phyloP scores from a whole-genome alignment of 2,888 invertebrate genomes.

The Allophyes oxyacanthae region DNA sequence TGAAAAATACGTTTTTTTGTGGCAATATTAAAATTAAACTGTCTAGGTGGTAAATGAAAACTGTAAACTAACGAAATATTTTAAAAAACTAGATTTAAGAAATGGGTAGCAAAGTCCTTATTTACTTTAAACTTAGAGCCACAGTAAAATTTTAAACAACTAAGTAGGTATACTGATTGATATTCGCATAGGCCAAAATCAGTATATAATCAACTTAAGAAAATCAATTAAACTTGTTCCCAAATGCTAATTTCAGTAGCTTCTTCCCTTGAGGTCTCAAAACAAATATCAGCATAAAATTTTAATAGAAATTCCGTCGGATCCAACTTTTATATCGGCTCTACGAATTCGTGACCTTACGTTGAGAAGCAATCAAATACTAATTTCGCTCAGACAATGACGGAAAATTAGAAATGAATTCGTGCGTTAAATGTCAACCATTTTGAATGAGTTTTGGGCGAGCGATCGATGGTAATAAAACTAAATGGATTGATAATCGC shows the following conservation, averaged over 20 bases:
- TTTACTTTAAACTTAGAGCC: too few species aligned
- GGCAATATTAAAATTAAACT: constrained; percentile 48
- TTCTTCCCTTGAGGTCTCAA: constrained; percentile 1
- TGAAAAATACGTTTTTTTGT: constrained; percentile 33
- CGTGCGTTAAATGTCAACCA: constrained; percentile 76
- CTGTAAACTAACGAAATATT: background rate
- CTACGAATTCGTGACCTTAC: constrained; percentile 35
- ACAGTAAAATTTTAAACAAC: too few species aligned
- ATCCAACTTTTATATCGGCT: constrained; percentile 47
- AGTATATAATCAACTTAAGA: background rate
- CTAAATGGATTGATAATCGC: constrained; percentile 66
- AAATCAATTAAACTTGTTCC: background rate
- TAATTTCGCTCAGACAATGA: constrained; percentile 80
- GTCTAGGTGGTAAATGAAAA: background rate
- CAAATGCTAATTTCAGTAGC: background rate
- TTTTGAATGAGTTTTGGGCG: constrained; percentile 59
- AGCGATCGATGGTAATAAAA: constrained; percentile 64
- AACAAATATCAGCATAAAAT: constrained; percentile 27
- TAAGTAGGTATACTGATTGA: too few species aligned
- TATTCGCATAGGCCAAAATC: background rate
- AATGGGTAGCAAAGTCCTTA: too few species aligned
- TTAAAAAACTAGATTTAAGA: too few species aligned
- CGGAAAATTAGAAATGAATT: constrained; percentile 81
- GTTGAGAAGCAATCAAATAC: constrained; percentile 76
- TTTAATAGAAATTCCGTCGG: constrained; percentile 37